Conservation (phyloP, 2,113 vertebrate species). For the Alosa alosa region DNA sequence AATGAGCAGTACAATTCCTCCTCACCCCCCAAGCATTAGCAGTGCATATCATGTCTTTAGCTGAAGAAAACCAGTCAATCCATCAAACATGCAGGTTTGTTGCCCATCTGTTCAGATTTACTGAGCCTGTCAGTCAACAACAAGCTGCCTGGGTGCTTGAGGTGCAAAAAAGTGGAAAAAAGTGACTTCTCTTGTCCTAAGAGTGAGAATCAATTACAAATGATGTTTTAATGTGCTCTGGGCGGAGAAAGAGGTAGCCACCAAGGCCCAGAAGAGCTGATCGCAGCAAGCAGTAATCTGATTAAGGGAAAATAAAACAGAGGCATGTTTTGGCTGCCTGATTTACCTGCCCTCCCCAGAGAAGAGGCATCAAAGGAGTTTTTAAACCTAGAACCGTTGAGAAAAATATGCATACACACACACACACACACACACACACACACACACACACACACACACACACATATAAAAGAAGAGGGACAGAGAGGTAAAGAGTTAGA, state of each 20-base stretch:
- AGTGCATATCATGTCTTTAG: neutral
- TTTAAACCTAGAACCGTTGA: constrained; percentile 21
- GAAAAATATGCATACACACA: neutral
- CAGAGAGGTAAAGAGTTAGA: constrained; percentile 27
- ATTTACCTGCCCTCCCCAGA: constrained; percentile 42
- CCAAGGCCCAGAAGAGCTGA: constrained; percentile 13
- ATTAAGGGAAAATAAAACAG: constrained; percentile 44
- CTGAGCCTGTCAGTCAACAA: neutral
- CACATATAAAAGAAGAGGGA: constrained; percentile 19
- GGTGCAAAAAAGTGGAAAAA: neutral
- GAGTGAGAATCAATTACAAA: constrained; percentile 10
- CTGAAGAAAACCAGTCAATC: neutral
- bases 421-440: constrained; percentile 3
- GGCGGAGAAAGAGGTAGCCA: no score
- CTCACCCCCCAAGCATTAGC: neutral
- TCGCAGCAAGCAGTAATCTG: constrained; percentile 28
- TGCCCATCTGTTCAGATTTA: neutral
- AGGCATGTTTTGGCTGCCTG: constrained; percentile 42
- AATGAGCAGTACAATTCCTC: neutral
- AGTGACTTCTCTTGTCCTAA: neutral
- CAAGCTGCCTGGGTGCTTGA: neutral
- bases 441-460: neutral
- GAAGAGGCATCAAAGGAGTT: constrained; percentile 29
- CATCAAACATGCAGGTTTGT: neutral
- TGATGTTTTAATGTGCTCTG: constrained; percentile 11